Evolutionary conservation across 1,140 invertebrate species (phyloP).

Genomic region (Drosophila repletoides): DNA sequence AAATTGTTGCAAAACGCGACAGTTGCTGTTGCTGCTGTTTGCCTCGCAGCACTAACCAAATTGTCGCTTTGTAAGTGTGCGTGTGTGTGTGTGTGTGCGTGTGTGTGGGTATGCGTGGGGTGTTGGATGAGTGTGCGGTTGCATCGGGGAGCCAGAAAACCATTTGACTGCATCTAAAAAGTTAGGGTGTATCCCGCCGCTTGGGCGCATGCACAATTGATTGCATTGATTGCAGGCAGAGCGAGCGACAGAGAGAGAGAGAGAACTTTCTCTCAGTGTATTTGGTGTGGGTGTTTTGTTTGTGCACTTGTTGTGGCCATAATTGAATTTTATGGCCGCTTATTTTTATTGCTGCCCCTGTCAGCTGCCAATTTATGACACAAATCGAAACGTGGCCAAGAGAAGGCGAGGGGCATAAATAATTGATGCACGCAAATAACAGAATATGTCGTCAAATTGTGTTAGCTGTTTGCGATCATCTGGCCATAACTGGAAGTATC

Average conservation of each 20-base stretch:
- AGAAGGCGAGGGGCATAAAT: conserved; percentile 40
- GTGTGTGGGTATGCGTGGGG: conserved; percentile 4
- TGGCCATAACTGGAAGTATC: conserved; percentile 1
- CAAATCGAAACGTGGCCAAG: conserved; percentile 58
- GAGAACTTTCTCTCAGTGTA: conserved; percentile 23
- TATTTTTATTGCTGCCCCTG: conserved; percentile 68
- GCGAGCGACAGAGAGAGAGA: no score
- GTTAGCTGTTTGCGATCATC: not conserved
- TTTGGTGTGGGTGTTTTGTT: conserved; percentile 31
- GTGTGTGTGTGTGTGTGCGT: conserved; percentile 5
- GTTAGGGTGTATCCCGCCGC: conserved; percentile 4
- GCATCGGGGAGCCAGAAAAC: conserved; percentile 35
- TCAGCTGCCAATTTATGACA: conserved; percentile 74
- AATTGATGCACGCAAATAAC: conserved; percentile 76
- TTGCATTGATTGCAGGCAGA: conserved; percentile 63
- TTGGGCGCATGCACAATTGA: conserved; percentile 69
- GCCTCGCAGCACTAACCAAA: conserved; percentile 37
- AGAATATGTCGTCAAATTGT: conserved; percentile 66
- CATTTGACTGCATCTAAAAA: conserved; percentile 26
- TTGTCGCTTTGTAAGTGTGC: conserved; percentile 43
- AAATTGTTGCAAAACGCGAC: conserved; percentile 42
- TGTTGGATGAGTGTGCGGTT: conserved; percentile 32
- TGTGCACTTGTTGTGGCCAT: conserved; percentile 77
- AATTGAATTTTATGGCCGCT: conserved; percentile 79
- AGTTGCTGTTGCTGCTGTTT: not conserved